Evolutionary conservation across 2,888 invertebrate genomes (phyloP), one percentile per base, ranked within the genome.

Genomic region (Drosophila kuntzei): DNA sequence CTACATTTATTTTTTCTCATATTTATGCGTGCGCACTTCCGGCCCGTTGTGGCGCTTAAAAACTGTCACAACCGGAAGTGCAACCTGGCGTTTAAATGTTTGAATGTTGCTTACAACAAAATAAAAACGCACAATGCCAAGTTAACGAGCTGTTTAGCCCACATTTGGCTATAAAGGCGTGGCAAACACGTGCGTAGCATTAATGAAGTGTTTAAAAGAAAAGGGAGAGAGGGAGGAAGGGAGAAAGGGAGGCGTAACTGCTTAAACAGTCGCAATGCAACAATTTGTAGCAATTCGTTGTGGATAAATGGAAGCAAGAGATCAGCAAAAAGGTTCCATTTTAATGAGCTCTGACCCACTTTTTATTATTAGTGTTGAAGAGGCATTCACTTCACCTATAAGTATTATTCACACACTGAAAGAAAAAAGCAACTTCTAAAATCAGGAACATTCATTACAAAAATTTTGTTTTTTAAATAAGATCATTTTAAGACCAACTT

Each of bases 21-120:
- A 73, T 44, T 63, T 57, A 36, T 60, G 70, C 68, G 75, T 66
- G 58, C 74, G 87, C 69, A 66, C 72, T 68, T 87, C 87, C 83
- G 85, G 83, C 50, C 65, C 41, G 39, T 47, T 58, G 73, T 86
- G 87, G 73, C 73, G 80, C 87, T 70, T 76, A 61, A 66, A 66
- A 80, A 76, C 75, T 87, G 89, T 87, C 84, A 65, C 76, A 80
- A 65, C 79, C 89, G 85, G 85, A 86, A 86, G 73, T 89, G 85
- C 85, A 85, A 84, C 84, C 87, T 89, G 87, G 85, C 89, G 61
- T 74, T 74, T n/a, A n/a, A n/a, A n/a, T n/a, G n/a, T n/a, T 86
- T 83, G 57, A 53, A 65, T 46, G 51, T 34, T 51, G 50, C 66
- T 80, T 72, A 67, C 71, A 57, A 67, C 71, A 57, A 71, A 59